Evolutionary conservation across 2,888 invertebrate species (phyloP).

Genomic region (Anagyrus pseudococci): DNA sequence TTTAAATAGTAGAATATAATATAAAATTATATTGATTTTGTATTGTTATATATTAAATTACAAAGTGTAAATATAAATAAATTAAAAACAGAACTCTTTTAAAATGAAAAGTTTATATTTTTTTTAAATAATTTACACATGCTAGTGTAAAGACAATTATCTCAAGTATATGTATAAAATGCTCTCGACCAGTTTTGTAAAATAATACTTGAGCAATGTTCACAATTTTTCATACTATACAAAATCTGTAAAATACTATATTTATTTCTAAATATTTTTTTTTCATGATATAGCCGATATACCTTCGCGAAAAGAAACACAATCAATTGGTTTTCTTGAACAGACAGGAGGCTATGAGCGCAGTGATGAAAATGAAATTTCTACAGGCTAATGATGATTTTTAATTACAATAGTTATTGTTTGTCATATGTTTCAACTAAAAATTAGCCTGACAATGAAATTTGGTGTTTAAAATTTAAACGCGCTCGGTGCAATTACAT

Average conservation of each 20-base stretch:
- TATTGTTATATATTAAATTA: not conserved
- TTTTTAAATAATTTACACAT: slow-evolving; percentile 34
- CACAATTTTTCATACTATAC: slow-evolving; percentile 33
- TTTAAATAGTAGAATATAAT: too few relatives aligned
- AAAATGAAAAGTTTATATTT: slow-evolving; percentile 35
- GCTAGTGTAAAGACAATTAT: slow-evolving; percentile 26
- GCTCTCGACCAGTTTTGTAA: slow-evolving; percentile 21
- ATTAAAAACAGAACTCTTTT: not conserved
- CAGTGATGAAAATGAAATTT: slow-evolving; percentile 15
- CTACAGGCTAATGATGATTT: slow-evolving; percentile 17
- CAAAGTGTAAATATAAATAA: slow-evolving; percentile 25
- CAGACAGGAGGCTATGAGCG: slow-evolving; percentile 11
- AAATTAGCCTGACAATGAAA: not conserved
- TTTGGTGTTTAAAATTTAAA: not conserved
- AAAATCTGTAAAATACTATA: slow-evolving; percentile 32
- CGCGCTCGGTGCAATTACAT: slow-evolving; percentile 17
- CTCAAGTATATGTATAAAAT: slow-evolving; percentile 37
- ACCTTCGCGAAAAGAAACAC: not conserved
- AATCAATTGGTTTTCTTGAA: not conserved
- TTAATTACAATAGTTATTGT: slow-evolving; percentile 8
- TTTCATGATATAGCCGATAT: not conserved
- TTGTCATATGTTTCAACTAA: slow-evolving; percentile 10
- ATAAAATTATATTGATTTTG: not conserved
- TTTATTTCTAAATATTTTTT: slow-evolving; percentile 12
- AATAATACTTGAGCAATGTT: slow-evolving; percentile 32